Evolutionary conservation across 2,797 vertebrate species (phyloP).

Genomic region (Xenopus petersii): DNA sequence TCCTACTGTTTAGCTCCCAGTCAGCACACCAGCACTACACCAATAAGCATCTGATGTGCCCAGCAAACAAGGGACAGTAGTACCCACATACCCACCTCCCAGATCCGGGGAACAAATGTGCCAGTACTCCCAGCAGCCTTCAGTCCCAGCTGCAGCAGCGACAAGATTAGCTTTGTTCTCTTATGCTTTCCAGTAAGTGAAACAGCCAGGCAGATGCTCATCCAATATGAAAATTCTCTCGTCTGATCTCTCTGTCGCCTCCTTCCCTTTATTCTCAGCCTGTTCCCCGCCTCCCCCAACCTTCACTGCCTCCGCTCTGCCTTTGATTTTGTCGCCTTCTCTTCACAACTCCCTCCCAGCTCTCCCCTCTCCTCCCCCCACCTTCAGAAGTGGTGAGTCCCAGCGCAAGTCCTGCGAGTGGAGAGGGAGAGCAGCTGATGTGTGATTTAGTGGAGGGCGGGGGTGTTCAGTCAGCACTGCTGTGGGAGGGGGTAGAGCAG

Average conservation of each 20-base stretch:
- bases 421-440: constrained; percentile 26
- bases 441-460: constrained; percentile 39
- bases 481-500: constrained; percentile 16
- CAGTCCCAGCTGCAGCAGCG: constrained; percentile 4
- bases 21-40: too few relatives aligned
- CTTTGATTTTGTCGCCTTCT: neutral
- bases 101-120: too few relatives aligned
- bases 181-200: neutral
- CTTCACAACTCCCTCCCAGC: neutral
- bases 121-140: constrained; percentile 18
- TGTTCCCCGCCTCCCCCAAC: neutral
- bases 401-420: neutral
- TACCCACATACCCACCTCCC: too few relatives aligned
- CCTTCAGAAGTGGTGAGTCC: neutral
- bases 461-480: constrained; percentile 1
- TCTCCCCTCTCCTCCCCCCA: neutral
- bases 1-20: too few relatives aligned
- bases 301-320: neutral
- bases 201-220: neutral
- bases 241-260: neutral
- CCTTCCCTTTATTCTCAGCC: neutral
- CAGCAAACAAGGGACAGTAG: neutral
- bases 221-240: neutral
- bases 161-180: constrained; percentile 11
- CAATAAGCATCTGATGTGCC: too few relatives aligned